Evolutionary conservation across 1,140 invertebrate genomes (phyloP).

Genomic region (Penaeus japonicus): DNA sequence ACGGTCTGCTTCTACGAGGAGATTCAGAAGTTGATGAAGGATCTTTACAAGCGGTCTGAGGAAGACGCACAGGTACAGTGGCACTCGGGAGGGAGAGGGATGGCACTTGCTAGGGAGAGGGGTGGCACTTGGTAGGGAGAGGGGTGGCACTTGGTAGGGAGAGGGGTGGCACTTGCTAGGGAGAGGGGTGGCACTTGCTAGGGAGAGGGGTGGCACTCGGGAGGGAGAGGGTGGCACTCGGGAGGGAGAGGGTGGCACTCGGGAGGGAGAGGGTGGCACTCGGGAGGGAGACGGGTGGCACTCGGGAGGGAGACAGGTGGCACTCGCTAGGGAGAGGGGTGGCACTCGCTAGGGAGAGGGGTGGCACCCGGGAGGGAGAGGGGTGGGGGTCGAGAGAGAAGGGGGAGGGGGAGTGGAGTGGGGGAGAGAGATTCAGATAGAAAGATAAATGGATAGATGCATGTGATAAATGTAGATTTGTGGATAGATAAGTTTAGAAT

Average conservation of each 20-base stretch:
- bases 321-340: no score
- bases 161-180: background rate
- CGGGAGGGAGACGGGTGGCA: no score
- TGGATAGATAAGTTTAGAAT: background rate
- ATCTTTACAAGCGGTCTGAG: conserved; percentile 70
- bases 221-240: no score
- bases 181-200: background rate
- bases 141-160: background rate
- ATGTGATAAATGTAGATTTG: background rate
- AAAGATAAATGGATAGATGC: background rate
- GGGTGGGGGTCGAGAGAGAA: background rate
- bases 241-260: no score
- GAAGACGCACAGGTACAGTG: conserved; percentile 62
- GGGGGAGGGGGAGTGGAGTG: background rate
- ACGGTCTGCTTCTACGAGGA: conserved; percentile 81
- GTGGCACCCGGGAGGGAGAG: background rate
- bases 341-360: no score
- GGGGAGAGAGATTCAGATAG: background rate
- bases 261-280: no score
- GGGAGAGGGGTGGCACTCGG: no score
- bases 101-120: no score
- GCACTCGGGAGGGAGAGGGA: no score
- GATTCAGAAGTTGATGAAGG: conserved; percentile 72
- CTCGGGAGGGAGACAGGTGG: no score
- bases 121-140: background rate